Percentiles rank a stretch among this genome's conserved stretches.
phyloP scores from a whole-genome alignment of 2,797 vertebrate species.

The Catharus ustulatus region DNA sequence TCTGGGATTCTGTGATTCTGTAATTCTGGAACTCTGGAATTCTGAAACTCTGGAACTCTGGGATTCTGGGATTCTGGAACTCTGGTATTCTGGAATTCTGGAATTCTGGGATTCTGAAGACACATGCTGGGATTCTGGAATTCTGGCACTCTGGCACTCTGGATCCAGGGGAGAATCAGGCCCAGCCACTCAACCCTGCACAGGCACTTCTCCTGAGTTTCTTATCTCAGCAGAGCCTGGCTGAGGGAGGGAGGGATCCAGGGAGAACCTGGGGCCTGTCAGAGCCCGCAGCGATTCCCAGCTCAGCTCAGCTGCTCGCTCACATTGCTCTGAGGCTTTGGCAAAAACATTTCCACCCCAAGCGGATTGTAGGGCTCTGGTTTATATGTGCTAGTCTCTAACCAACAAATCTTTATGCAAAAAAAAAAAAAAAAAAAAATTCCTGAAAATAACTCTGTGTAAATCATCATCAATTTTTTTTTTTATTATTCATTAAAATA shows the following conservation, averaged over 20 bases:
- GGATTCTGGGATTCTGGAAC: no score
- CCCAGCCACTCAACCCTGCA: neutral
- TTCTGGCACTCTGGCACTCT: neutral
- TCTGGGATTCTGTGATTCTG: no score
- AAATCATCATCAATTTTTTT: conserved; percentile 56
- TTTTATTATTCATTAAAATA: conserved; percentile 76
- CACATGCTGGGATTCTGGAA: no score
- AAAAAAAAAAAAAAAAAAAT: conserved; percentile 23
- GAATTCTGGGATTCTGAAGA: no score
- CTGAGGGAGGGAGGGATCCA: neutral
- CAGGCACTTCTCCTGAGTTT: neutral
- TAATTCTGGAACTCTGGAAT: no score
- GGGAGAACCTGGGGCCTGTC: neutral
- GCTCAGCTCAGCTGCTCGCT: neutral
- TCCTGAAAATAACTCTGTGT: conserved; percentile 43
- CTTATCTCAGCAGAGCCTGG: neutral
- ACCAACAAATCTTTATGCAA: conserved; percentile 27
- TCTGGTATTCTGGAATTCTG: no score
- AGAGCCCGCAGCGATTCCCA: neutral
- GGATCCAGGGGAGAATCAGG: neutral
- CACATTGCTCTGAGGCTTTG: neutral
- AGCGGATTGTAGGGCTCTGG: neutral
- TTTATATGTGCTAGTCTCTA: neutral
- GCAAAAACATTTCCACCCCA: neutral
- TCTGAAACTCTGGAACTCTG: no score